Evolutionary conservation across 1,140 invertebrate species (phyloP).

Genomic region (Drosophila trapezifrons): DNA sequence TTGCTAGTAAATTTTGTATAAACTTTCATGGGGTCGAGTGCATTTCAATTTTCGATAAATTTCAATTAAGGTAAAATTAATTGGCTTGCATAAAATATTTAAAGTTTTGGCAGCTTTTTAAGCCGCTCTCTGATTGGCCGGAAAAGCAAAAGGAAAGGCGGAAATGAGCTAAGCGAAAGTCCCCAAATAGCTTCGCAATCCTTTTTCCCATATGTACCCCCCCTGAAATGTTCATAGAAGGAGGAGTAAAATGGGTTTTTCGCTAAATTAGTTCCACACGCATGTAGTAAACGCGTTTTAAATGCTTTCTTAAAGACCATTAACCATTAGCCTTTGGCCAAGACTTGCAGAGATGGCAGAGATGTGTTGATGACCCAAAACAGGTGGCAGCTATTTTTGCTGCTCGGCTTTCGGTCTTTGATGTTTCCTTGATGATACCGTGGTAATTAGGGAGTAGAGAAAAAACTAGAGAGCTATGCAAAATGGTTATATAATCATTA

Average conservation of each 20-base stretch:
- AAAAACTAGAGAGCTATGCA: constrained; percentile 40
- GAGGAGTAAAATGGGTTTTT: neutral
- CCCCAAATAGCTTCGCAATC: neutral
- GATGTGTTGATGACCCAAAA: constrained; percentile 55
- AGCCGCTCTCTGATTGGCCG: neutral
- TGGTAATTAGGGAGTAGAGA: constrained; percentile 58
- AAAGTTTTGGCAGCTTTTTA: constrained; percentile 9
- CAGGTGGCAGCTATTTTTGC: constrained; percentile 56
- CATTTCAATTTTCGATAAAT: constrained; percentile 21
- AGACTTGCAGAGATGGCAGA: constrained; percentile 1
- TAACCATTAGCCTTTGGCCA: constrained; percentile 31
- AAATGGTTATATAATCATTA: constrained; percentile 53
- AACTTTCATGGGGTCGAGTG: neutral
- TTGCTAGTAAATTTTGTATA: neutral
- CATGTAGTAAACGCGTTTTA: constrained; percentile 69
- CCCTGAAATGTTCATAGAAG: neutral
- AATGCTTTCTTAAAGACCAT: constrained; percentile 72
- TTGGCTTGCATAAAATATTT: constrained; percentile 29
- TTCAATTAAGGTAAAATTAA: constrained; percentile 21
- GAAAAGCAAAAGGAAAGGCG: constrained; percentile 3
- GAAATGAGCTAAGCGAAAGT: constrained; percentile 15
- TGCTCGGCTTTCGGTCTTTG: constrained; percentile 48
- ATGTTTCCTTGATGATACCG: constrained; percentile 75
- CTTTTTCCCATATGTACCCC: neutral
- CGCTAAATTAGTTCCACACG: constrained; percentile 51